Base-by-base conservation (phyloP, 2,888 invertebrate genomes). In the Aspidiotus destructor region DNA sequence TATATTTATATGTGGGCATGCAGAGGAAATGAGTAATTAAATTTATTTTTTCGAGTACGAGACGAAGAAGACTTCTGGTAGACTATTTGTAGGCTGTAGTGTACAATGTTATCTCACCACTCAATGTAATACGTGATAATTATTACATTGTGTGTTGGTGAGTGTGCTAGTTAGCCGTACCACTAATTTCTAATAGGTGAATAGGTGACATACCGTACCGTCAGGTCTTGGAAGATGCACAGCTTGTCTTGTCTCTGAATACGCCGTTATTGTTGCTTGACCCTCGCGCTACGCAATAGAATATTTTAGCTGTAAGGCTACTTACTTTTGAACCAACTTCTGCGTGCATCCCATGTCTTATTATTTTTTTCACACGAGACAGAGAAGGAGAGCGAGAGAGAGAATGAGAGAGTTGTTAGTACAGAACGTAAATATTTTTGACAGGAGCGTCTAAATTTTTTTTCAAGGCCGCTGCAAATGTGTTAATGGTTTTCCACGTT, bases 1-100 rank as follows among this genome's bases (percentile, higher is more conserved):
- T 48, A 41, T 60, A 9, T 17, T 8, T 15, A 40, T n/a, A 61
- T 44, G 67, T 57, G 67, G 57, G 67, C 58, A 58, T 40, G 44
- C 10, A 58, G 15, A 67, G 67, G 67, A 67, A 67, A 52, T 52
- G 15, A 60, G 58, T 67, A 67, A 67, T 67, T 67, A 60, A 67
- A 67, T 15, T 57, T 67, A 57, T 67, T 67, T 48, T 48, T n/a
- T 48, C 48, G 48, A 48, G 48, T 28, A 28, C 28, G 28, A 28
- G 28, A 28, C 28, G 28, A 28, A 28, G 28, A 28, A 28, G 28
- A 28, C 28, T 28, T 28, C 28, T 28, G 28, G 28, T 28, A 28
- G 28, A 28, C 28, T 28, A 28, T 28, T 28, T 28, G 28, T 28
- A 28, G 28, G 28, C 28, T 28, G 28, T 5, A 28, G 5, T 28